Evolutionary conservation across 1,140 invertebrate genomes (phyloP).

Genomic region (Anadara kagoshimensis): DNA sequence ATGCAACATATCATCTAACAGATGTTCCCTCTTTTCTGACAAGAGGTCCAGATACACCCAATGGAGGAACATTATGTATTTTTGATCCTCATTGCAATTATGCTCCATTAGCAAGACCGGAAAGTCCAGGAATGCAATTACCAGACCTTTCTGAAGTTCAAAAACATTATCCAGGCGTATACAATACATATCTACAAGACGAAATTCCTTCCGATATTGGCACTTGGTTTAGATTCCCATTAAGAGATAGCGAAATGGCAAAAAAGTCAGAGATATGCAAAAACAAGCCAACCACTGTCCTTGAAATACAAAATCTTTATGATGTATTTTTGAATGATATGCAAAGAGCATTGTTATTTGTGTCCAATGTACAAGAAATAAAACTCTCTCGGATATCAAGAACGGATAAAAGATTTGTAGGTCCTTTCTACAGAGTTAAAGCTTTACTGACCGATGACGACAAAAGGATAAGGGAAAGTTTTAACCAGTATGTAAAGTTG

Average conservation of each 20-base stretch:
- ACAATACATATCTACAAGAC: slow-evolving; percentile 41
- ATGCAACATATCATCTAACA: slow-evolving; percentile 70
- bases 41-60: slow-evolving; percentile 39
- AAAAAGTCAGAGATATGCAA: slow-evolving; percentile 41
- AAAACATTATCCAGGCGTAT: slow-evolving; percentile 49
- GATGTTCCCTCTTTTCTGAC: slow-evolving; percentile 68
- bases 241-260: slow-evolving; percentile 53
- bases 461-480: not conserved
- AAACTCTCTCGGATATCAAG: slow-evolving; percentile 46
- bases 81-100: slow-evolving; percentile 69
- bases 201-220: slow-evolving; percentile 25
- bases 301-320: slow-evolving; percentile 43
- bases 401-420: not conserved
- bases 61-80: slow-evolving; percentile 56
- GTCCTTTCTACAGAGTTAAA: not conserved
- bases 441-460: not conserved
- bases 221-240: slow-evolving; percentile 61
- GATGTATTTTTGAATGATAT: slow-evolving; percentile 54
- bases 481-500: not conserved
- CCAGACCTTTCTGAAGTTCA: slow-evolving; percentile 40
- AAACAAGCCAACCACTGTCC: slow-evolving; percentile 40
- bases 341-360: slow-evolving; percentile 57
- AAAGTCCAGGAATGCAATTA: slow-evolving; percentile 54
- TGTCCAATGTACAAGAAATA: slow-evolving; percentile 56
- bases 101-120: slow-evolving; percentile 42